Percentiles rank a stretch among this genome's conserved stretches.
These are phyloP conservation scores for Mixornis gularis DNA, from an alignment of 2,113 vertebrate genomes.

Conservation along the genomic window DNA sequence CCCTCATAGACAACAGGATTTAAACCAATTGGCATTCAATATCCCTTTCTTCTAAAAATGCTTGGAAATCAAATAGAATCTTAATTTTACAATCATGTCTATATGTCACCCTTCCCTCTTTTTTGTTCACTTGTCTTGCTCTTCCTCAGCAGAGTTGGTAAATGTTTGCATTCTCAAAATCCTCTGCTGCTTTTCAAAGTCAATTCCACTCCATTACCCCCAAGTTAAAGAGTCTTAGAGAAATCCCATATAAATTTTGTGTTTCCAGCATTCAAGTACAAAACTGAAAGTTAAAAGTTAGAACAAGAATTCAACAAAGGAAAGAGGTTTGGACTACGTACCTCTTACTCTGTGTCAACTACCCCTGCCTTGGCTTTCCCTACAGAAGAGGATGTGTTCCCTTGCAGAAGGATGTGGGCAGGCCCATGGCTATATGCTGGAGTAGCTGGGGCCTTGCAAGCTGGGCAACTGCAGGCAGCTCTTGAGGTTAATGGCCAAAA, in stretches of 20 bases:
- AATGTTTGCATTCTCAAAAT: not conserved
- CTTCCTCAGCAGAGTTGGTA: not conserved
- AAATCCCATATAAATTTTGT: not conserved
- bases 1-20: not conserved
- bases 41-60: not conserved
- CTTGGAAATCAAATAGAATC: not conserved
- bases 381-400: not conserved
- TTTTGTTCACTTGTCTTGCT: not conserved
- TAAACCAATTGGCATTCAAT: not conserved
- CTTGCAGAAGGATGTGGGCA: not conserved
- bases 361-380: not conserved
- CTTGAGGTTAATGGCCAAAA: not conserved
- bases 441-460: not conserved
- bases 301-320: not conserved
- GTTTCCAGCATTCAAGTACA: not conserved
- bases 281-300: not conserved
- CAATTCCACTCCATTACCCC: constrained; percentile 4
- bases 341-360: not conserved
- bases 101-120: not conserved
- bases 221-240: constrained; percentile 28
- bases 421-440: not conserved
- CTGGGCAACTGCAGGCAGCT: not conserved
- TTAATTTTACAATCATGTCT: not conserved
- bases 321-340: not conserved
- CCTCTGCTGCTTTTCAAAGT: constrained; percentile 12